A percentile compares a stretch with the other conserved stretches of the same genome.
Evolutionary conservation across 2,797 vertebrate genomes (phyloP).

Genomic region (Parauchenoglanis ngamensis): DNA sequence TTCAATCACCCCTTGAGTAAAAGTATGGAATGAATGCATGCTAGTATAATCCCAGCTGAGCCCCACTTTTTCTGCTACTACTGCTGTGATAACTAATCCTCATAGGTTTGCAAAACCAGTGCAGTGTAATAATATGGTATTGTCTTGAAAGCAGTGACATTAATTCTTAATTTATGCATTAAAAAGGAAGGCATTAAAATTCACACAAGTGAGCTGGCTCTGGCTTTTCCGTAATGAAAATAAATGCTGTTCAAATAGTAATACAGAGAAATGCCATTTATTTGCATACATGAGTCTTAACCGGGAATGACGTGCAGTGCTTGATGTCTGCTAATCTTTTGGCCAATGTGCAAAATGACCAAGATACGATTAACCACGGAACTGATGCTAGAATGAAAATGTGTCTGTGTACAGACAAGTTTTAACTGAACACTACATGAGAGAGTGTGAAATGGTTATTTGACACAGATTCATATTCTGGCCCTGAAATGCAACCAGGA

Average conservation of each 20-base stretch:
- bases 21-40: background rate
- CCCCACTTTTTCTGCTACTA: conserved; percentile 52
- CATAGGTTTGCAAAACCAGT: conserved; percentile 58
- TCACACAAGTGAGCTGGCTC: conserved; percentile 34
- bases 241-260: conserved; percentile 57
- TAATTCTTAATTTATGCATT: conserved; percentile 66
- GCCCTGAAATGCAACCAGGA: conserved; percentile 1
- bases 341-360: background rate
- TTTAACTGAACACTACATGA: background rate
- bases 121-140: conserved; percentile 59
- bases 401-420: background rate
- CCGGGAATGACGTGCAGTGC: background rate
- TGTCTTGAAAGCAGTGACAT: conserved; percentile 63
- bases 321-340: conserved; percentile 1
- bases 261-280: conserved; percentile 11
- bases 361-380: conserved; percentile 10
- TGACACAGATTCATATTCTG: background rate
- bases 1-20: background rate
- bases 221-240: conserved; percentile 52
- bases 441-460: background rate
- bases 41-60: conserved; percentile 32
- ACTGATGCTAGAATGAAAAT: conserved; percentile 2
- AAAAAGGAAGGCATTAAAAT: conserved; percentile 61
- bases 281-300: conserved; percentile 4
- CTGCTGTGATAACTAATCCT: conserved; percentile 63